A percentile compares a stretch with the other conserved stretches of the same genome.
Conservation (phyloP, 2,113 vertebrate genomes). For the Lophochroa leadbeateri region DNA sequence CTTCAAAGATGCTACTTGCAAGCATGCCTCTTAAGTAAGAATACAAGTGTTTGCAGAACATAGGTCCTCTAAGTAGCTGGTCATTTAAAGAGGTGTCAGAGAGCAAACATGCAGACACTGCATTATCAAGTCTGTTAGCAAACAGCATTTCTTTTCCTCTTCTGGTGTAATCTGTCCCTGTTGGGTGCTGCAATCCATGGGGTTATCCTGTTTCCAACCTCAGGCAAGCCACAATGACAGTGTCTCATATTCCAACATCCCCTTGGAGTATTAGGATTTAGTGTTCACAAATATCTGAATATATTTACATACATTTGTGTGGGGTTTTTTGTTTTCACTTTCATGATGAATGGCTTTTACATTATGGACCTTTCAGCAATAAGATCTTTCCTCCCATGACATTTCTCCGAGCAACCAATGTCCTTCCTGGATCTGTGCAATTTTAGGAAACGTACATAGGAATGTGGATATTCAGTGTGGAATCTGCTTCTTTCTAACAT, state of each 20-base stretch:
- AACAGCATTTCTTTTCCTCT: neutral
- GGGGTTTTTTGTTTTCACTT: neutral
- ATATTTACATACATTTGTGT: neutral
- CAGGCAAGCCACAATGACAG: neutral
- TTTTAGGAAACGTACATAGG: neutral
- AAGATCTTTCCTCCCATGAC: neutral
- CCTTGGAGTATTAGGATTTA: neutral
- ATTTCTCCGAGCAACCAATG: neutral
- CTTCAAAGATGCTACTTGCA: neutral
- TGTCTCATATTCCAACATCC: neutral
- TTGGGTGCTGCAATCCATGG: neutral
- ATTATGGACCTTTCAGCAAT: neutral
- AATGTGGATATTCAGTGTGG: neutral
- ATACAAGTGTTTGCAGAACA: neutral
- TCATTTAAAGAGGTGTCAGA: neutral
- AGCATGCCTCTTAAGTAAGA: neutral
- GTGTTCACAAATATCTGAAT: neutral
- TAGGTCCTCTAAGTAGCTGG: rapidly evolving
- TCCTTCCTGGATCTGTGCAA: neutral
- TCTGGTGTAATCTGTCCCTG: neutral
- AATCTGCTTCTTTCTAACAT: neutral
- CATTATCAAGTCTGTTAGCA: neutral
- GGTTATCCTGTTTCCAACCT: neutral
- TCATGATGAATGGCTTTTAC: neutral
- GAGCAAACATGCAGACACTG: neutral